These are phyloP conservation scores for Ischnus inquisitorius DNA, from an alignment of 2,888 invertebrate species.

Conservation along the genomic window DNA sequence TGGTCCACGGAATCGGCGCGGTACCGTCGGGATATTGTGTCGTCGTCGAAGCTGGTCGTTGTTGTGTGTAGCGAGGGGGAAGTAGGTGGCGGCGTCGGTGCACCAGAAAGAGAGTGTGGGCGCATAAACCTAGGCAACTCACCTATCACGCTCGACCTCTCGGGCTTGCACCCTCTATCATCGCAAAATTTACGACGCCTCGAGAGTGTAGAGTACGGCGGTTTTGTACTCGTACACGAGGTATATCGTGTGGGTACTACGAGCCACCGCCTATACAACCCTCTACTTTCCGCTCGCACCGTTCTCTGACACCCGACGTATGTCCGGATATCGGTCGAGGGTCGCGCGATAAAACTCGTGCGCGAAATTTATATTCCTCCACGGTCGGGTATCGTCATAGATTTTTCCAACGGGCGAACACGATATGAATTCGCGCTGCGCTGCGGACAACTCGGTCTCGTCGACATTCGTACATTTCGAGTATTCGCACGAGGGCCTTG, in stretches of 20 bases:
- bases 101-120: slow-evolving; percentile 15
- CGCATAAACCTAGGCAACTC: slow-evolving; percentile 22
- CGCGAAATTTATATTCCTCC: slow-evolving; percentile 54
- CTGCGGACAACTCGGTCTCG: not conserved
- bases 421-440: slow-evolving; percentile 14
- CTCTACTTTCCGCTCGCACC: slow-evolving; percentile 16
- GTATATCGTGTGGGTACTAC: slow-evolving; percentile 27
- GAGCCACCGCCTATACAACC: not conserved
- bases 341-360: slow-evolving; percentile 45
- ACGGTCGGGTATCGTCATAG: slow-evolving; percentile 41
- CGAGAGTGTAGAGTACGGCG: slow-evolving; percentile 44
- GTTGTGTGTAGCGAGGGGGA: not conserved
- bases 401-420: slow-evolving; percentile 41
- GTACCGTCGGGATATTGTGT: not conserved
- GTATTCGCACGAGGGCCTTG: not conserved
- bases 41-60: slow-evolving; percentile 10
- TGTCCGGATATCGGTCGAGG: slow-evolving; percentile 43
- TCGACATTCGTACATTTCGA: no score
- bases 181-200: slow-evolving; percentile 60
- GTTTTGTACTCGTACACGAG: slow-evolving; percentile 42
- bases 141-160: slow-evolving; percentile 41
- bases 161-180: slow-evolving; percentile 50
- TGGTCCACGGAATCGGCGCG: not conserved
- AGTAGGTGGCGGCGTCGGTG: not conserved
- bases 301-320: slow-evolving; percentile 29